phyloP scores from a whole-genome alignment of 2,113 vertebrate genomes.

The Murina feae region DNA sequence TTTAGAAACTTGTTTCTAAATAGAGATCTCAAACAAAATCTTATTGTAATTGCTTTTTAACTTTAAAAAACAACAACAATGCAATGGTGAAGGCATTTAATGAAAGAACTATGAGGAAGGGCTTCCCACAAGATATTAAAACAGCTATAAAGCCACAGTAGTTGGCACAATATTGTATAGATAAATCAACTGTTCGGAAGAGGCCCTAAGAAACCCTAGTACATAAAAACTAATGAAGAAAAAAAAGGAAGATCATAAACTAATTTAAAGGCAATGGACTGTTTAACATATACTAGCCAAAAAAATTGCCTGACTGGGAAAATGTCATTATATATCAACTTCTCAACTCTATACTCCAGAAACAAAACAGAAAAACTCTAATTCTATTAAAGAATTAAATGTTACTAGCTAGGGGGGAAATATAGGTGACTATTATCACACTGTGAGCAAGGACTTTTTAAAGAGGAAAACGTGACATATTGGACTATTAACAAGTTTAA shows the following conservation, averaged over 20 bases:
- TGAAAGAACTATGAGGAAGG: neutral
- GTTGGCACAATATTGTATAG: constrained; percentile 1
- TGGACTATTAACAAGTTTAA: neutral
- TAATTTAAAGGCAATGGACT: constrained; percentile 26
- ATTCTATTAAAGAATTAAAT: neutral
- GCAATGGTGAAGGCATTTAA: constrained; percentile 2
- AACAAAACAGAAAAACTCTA: neutral
- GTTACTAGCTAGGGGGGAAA: neutral
- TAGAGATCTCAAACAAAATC: neutral
- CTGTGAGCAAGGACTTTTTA: neutral
- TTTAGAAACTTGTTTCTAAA: constrained; percentile 6
- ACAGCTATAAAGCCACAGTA: constrained; percentile 9
- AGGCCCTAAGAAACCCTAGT: neutral
- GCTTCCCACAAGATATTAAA: constrained; percentile 42
- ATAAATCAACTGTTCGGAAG: neutral
- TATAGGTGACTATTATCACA: neutral
- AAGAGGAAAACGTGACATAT: neutral
- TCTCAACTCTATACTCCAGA: neutral
- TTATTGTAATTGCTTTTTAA: neutral
- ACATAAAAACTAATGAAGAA: constrained; percentile 26
- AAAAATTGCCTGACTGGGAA: constrained; percentile 2
- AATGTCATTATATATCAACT: neutral
- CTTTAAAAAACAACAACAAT: neutral
- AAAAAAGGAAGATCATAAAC: neutral
- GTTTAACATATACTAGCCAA: neutral